Evolutionary conservation across 2,113 vertebrate species (phyloP).

Genomic region (Pterophyllum scalare): DNA sequence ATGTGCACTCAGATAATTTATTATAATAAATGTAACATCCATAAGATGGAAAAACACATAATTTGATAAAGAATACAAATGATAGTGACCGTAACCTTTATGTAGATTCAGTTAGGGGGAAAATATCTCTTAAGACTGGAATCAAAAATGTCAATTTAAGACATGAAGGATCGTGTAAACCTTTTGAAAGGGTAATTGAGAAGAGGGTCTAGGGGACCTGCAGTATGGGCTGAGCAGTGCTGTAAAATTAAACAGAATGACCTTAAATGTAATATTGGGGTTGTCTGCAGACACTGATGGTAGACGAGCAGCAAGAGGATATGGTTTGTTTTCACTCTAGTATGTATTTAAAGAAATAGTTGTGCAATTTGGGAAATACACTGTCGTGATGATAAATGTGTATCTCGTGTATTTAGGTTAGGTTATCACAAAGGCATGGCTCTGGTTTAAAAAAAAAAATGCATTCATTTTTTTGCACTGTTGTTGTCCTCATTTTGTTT

Average conservation of each 20-base stretch:
- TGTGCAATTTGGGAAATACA: not conserved
- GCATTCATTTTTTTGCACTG: not conserved
- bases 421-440: not conserved
- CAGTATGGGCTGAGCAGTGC: not conserved
- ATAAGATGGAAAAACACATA: not conserved
- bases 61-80: not conserved
- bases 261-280: not conserved
- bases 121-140: not conserved
- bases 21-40: not conserved
- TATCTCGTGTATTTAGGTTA: not conserved
- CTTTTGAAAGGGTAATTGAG: conserved; percentile 33
- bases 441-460: not conserved
- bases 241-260: not conserved
- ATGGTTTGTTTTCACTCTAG: not conserved
- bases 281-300: not conserved
- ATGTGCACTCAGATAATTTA: not conserved
- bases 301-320: not conserved
- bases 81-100: conserved; percentile 10
- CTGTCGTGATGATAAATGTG: not conserved
- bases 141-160: conserved; percentile 23
- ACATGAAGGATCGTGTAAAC: conserved; percentile 20
- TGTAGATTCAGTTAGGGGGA: not conserved
- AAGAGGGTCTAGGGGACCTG: not conserved
- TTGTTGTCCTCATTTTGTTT: not conserved
- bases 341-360: not conserved